These are phyloP conservation scores for Apodemus agrarius DNA, from an alignment of 2,797 vertebrate species.

Conservation along the genomic window DNA sequence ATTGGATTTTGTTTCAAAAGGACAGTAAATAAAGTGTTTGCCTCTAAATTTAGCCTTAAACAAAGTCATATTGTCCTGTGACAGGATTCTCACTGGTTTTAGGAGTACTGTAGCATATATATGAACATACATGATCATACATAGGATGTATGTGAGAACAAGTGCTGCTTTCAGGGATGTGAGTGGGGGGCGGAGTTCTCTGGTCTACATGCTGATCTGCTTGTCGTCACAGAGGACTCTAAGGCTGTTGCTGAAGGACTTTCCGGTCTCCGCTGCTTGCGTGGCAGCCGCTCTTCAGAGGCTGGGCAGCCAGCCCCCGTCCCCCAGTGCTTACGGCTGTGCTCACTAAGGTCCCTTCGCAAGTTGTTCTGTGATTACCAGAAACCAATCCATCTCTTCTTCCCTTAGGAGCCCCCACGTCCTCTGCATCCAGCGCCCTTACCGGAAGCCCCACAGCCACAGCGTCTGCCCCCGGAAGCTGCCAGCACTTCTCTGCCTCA, in stretches of 20 bases:
- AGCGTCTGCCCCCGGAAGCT: constrained; percentile 94
- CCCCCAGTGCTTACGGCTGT: background rate
- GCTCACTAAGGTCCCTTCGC: background rate
- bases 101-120: background rate
- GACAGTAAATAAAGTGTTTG: constrained; percentile 33
- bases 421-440: constrained; percentile 90
- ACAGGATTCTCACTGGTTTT: background rate
- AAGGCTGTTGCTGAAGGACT: background rate
- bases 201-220: background rate
- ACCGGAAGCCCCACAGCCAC: constrained; percentile 90
- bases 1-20: constrained; percentile 54
- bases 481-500: constrained; percentile 94
- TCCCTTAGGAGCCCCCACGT: constrained; percentile 85
- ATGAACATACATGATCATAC: background rate
- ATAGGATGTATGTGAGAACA: background rate
- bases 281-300: background rate
- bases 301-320: background rate
- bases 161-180: background rate
- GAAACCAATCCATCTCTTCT: constrained; percentile 45
- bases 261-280: background rate
- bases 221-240: background rate
- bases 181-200: background rate
- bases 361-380: background rate
- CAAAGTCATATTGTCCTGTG: background rate
- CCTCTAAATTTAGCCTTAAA: constrained; percentile 24